Percentiles rank a stretch among this genome's conserved stretches.
Evolutionary conservation across 2,113 vertebrate genomes (phyloP).

Genomic region (Nannospalax galili): DNA sequence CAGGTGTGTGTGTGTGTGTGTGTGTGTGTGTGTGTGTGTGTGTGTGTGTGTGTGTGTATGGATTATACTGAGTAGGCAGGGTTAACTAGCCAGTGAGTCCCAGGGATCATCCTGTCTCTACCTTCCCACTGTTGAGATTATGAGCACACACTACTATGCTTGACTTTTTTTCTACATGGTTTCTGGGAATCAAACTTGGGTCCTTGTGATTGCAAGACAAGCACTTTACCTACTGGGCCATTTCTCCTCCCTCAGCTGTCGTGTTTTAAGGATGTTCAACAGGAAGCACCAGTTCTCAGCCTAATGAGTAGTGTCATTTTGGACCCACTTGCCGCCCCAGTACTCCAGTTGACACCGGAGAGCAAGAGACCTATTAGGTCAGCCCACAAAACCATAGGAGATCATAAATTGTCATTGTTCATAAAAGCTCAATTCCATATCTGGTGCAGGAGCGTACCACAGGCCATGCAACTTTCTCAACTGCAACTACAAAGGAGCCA

Average conservation of each 20-base stretch:
- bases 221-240: background rate
- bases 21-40: background rate
- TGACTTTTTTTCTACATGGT: background rate
- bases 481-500: background rate
- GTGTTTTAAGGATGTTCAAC: background rate
- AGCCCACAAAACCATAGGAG: background rate
- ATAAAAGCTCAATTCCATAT: background rate
- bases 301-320: background rate
- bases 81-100: background rate
- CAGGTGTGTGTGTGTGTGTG: too few species aligned
- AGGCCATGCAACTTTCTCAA: background rate
- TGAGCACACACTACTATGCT: background rate
- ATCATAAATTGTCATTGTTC: background rate
- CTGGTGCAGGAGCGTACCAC: background rate
- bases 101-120: background rate
- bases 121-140: background rate
- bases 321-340: background rate
- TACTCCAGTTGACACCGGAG: background rate
- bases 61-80: background rate
- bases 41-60: background rate
- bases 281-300: background rate
- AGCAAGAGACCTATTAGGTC: background rate
- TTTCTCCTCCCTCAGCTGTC: background rate
- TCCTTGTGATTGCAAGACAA: background rate
- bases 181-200: background rate